Evolutionary conservation across 1,140 invertebrate species (phyloP), one percentile per base, ranked within the genome.

Genomic region (Stratiolaelaps scimitus): DNA sequence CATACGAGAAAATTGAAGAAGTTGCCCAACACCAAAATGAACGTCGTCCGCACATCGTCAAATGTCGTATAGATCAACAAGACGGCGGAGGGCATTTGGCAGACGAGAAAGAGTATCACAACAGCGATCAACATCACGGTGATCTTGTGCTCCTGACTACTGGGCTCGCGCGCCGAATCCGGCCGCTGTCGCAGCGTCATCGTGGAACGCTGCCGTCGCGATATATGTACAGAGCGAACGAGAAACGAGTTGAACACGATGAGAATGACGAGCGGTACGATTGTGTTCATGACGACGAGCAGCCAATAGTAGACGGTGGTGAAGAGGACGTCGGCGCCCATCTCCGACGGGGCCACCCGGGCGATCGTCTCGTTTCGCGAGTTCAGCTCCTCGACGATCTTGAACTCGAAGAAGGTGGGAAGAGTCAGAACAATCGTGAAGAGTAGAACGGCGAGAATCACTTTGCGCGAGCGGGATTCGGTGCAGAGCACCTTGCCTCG

Each of bases 41-140:
- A 74, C 66, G 66, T 73, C 7, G 71, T 64, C 4, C 65, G 67
- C 17, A 69, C 43, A 44, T 74, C 73, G 71, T 80, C 78, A 64
- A 82, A 74, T 19, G 76, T 72, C 17, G 74, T 75, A 65, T 78
- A 77, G 2, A 81, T 78, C n/a, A 84, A 73, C 48, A 77, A 75
- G 6, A 78, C 71, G 0, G 84, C 84, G 60, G 81, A 81, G 0
- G 85, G 85, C 34, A 83, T 75, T 73, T 87, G 85, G 70, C 85
- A 87, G 0, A 86, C 71, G 15, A 87, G 75, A 72, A 87, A 87
- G 65, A 87, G 76, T 1, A 87, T 75, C 0, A 88, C 84, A 1
- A 88, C 84, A 0, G 82, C 81, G 47, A 88, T 86, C 6, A 88
- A 74, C 70, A 85, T 85, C 13, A 85, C 80, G 1, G 85, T 87